Percentiles rank a stretch among this genome's conserved stretches.
These are phyloP conservation scores for Nycticryphes semicollaris DNA, from an alignment of 2,113 vertebrate genomes.

Conservation along the genomic window DNA sequence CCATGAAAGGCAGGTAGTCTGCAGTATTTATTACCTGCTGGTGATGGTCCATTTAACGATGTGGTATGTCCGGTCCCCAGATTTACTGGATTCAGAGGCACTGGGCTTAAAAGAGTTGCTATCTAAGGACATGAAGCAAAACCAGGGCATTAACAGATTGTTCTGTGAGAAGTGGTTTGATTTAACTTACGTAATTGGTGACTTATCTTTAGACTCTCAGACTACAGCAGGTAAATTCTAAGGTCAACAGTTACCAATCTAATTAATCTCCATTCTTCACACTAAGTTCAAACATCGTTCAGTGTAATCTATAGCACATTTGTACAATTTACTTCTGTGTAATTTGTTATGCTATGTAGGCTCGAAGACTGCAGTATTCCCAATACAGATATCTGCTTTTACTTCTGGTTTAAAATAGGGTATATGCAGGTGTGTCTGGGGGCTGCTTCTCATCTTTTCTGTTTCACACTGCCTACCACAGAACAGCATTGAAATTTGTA, in stretches of 20 bases:
- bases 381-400: neutral
- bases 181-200: neutral
- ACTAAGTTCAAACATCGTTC: neutral
- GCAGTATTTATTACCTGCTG: slow-evolving; percentile 53
- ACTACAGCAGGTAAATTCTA: neutral
- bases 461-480: neutral
- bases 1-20: neutral
- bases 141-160: neutral
- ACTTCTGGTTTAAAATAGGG: neutral
- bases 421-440: neutral
- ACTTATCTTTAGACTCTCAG: neutral
- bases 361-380: neutral
- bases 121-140: slow-evolving; percentile 52
- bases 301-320: neutral
- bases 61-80: neutral
- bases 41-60: neutral
- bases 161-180: neutral
- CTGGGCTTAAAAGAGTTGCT: slow-evolving; percentile 35
- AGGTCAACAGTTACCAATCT: neutral
- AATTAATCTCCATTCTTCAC: neutral
- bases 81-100: slow-evolving; percentile 66
- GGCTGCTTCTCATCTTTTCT: neutral
- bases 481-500: neutral
- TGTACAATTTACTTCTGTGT: neutral
- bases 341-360: neutral